phyloP scores from a whole-genome alignment of 2,888 invertebrate species.

The Metellina segmentata region DNA sequence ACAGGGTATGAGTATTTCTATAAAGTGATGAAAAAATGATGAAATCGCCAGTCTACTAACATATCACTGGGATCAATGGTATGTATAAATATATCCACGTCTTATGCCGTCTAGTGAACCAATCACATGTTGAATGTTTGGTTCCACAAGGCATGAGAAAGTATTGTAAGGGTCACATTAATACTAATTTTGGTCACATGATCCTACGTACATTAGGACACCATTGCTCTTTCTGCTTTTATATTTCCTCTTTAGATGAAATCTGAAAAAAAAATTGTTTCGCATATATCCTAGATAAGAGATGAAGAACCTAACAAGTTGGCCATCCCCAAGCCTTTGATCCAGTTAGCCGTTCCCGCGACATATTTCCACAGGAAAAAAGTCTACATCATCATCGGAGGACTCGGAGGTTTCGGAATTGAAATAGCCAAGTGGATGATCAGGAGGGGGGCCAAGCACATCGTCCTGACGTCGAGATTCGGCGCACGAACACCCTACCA shows the following conservation, averaged over 20 bases:
- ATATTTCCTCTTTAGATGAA: no score
- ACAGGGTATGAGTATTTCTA: no score
- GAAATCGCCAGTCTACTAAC: no score
- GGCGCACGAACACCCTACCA: constrained; percentile 97
- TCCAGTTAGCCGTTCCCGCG: constrained; percentile 89
- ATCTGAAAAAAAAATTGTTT: no score
- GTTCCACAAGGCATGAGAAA: background rate
- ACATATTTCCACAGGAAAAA: constrained; percentile 86
- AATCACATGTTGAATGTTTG: background rate
- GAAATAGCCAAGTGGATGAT: constrained; percentile 96
- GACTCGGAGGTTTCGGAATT: constrained; percentile 97
- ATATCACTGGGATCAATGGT: no score
- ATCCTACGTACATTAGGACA: constrained; percentile 77
- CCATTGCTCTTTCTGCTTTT: no score
- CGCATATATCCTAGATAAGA: constrained; percentile 83
- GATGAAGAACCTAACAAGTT: constrained; percentile 86
- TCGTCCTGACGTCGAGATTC: constrained; percentile 93
- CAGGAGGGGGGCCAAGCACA: constrained; percentile 89
- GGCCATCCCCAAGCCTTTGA: constrained; percentile 79
- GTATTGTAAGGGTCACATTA: no score
- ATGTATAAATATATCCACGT: no score
- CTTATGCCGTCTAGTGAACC: no score
- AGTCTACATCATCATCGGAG: constrained; percentile 84
- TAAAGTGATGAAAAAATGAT: no score
- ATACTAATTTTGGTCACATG: no score